Base-by-base conservation (phyloP, 2,797 vertebrate species). In the Epinephelus malabaricus region DNA sequence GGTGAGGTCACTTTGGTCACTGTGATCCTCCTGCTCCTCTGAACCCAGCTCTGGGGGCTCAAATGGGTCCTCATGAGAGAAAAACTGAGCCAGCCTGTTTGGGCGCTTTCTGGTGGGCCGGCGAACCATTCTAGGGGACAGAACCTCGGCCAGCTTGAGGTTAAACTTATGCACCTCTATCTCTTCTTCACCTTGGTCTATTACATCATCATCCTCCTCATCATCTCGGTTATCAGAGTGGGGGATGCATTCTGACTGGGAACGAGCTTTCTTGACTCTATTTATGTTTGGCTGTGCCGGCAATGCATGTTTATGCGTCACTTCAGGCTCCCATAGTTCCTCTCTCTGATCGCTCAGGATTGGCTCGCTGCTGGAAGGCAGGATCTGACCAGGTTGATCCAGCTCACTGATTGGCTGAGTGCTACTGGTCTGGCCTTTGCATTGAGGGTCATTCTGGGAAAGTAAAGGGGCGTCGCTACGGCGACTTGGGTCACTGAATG, bases 401-500 rank as follows among this genome's bases (percentile, higher is more conserved):
- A 96, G 92, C 88, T 99, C 98, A 0, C 89, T 95, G 86, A 98
- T 97, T 83, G 97, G 96, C 66, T 98, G 97, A 0, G 95, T 89
- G 10, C 95, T 94, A 27, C 95, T 91, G 23, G 94, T 90, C 83
- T 93, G 93, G 75, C 84, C 86, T 92, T 82, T 93, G 0, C 95
- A 95, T 65, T 92, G 93, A 0, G 96, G 76, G 0, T 95, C 89
- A 0, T 90, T 91, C 15, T 88, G 84, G 40, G 84, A 90, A 21
- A 93, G 81, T 34, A 92, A 79, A 38, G 73, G 70, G 50, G 96
- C 88, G 72, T 98, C 97, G 0, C 98, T 90, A 0, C 98, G 97
- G 46, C 98, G 97, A 92, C 98, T 99, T 38, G 98, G 98, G 81
- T 99, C 98, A 0, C 98, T 99, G 88, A 99, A 95, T 0, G 98